A percentile compares a stretch with the other conserved stretches of the same genome.
Conservation (phyloP, 2,888 invertebrate species). For the Noctua janthe region DNA sequence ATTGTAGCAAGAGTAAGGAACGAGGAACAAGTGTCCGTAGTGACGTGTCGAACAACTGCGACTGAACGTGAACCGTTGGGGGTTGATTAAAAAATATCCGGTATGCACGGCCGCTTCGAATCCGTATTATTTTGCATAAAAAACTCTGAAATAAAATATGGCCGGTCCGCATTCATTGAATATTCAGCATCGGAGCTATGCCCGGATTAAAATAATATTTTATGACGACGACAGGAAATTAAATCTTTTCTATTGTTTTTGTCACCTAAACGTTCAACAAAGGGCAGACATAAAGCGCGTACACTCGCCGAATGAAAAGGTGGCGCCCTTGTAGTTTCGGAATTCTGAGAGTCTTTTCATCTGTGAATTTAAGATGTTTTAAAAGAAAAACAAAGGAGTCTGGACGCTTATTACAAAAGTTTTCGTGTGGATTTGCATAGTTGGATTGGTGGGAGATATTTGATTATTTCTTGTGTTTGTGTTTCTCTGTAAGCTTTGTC, state of each 20-base stretch:
- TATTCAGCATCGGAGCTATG: slow-evolving; percentile 80
- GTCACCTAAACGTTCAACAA: slow-evolving; percentile 75
- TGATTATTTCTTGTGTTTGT: slow-evolving; percentile 28
- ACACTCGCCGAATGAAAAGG: slow-evolving; percentile 40
- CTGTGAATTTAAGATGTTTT: slow-evolving; percentile 58
- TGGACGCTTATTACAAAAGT: slow-evolving; percentile 65
- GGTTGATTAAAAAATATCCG: slow-evolving; percentile 77
- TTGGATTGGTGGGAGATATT: slow-evolving; percentile 21
- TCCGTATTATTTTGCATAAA: slow-evolving; percentile 77
- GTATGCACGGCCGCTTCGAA: slow-evolving; percentile 63
- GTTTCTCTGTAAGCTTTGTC: slow-evolving; percentile 18
- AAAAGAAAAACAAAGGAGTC: slow-evolving; percentile 58
- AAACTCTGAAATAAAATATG: slow-evolving; percentile 83
- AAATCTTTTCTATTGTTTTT: slow-evolving; percentile 85
- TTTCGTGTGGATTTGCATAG: slow-evolving; percentile 47
- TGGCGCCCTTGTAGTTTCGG: slow-evolving; percentile 38
- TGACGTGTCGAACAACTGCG: slow-evolving; percentile 38
- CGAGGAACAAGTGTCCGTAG: slow-evolving; percentile 62
- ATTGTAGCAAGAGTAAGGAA: slow-evolving; percentile 45
- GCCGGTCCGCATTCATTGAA: slow-evolving; percentile 78
- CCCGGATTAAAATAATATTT: slow-evolving; percentile 86
- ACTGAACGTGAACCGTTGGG: slow-evolving; percentile 34
- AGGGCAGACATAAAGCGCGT: slow-evolving; percentile 67
- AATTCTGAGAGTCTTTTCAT: slow-evolving; percentile 51
- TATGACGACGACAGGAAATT: slow-evolving; percentile 84